A percentile compares a stretch with the other conserved stretches of the same genome.
phyloP scores from a whole-genome alignment of 2,113 vertebrate genomes.

The Psittacara wagleri region DNA sequence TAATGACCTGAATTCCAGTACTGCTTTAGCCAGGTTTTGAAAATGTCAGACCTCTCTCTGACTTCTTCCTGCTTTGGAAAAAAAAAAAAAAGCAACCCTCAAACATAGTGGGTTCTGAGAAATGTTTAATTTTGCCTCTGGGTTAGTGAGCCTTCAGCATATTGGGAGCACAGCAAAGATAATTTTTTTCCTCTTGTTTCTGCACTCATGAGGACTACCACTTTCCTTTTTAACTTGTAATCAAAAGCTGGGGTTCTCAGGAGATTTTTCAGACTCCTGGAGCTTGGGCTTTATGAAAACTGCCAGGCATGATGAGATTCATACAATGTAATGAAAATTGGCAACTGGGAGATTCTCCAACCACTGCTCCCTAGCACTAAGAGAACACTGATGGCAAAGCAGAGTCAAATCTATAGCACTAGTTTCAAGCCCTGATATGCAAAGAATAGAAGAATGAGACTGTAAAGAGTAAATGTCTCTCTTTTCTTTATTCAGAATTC shows the following conservation, averaged over 20 bases:
- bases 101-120: not conserved
- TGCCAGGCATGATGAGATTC: not conserved
- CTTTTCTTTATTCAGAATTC: not conserved
- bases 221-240: not conserved
- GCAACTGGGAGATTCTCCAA: not conserved
- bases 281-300: slow-evolving; percentile 18
- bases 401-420: not conserved
- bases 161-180: not conserved
- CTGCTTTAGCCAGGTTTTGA: not conserved
- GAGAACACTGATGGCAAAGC: not conserved
- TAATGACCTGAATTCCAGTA: not conserved
- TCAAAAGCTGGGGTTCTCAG: slow-evolving; percentile 7
- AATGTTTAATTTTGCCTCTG: slow-evolving; percentile 15
- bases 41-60: not conserved
- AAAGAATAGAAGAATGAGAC: not conserved
- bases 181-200: not conserved
- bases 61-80: not conserved
- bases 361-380: not conserved
- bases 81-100: not conserved
- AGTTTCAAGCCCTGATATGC: not conserved
- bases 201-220: not conserved
- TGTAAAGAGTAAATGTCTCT: not conserved
- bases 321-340: not conserved
- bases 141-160: not conserved
- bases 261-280: not conserved